Conservation (phyloP, 53 echinoderm and acorn worm genomes). For the Glandiceps talaboti region DNA sequence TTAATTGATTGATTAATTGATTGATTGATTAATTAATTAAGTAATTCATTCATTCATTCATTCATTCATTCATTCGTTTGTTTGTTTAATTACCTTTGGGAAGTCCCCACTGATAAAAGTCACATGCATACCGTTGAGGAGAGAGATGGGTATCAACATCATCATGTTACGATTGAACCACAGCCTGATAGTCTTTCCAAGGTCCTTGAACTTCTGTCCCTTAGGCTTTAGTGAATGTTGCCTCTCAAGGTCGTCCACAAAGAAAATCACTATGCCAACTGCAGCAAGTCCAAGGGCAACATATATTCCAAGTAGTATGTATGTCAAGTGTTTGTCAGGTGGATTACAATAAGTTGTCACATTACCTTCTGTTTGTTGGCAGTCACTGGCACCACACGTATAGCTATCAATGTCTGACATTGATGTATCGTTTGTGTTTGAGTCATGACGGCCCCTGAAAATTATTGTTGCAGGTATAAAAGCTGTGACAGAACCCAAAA, state of each 20-base stretch:
- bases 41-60: too few species aligned
- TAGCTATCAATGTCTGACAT: too few species aligned
- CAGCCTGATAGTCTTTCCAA: background rate
- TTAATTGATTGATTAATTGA: too few species aligned
- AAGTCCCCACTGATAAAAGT: background rate
- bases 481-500: background rate
- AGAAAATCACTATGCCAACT: constrained; percentile 30
- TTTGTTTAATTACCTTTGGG: too few species aligned
- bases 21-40: too few species aligned
- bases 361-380: constrained; percentile 22
- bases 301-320: constrained; percentile 59
- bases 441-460: too few species aligned
- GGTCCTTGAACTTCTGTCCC: background rate
- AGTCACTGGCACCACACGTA: constrained; percentile 46
- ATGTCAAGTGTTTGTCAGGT: constrained; percentile 37
- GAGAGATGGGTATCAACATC: background rate
- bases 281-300: constrained; percentile 49
- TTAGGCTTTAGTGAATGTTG: background rate
- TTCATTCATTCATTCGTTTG: too few species aligned
- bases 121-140: background rate
- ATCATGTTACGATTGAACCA: background rate
- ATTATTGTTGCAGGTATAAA: too few species aligned
- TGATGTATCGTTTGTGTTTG: constrained; percentile 3
- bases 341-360: constrained; percentile 46
- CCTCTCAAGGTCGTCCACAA: constrained; percentile 26